Evolutionary conservation across 2,888 invertebrate species (phyloP).

Genomic region (Taenaris catops): DNA sequence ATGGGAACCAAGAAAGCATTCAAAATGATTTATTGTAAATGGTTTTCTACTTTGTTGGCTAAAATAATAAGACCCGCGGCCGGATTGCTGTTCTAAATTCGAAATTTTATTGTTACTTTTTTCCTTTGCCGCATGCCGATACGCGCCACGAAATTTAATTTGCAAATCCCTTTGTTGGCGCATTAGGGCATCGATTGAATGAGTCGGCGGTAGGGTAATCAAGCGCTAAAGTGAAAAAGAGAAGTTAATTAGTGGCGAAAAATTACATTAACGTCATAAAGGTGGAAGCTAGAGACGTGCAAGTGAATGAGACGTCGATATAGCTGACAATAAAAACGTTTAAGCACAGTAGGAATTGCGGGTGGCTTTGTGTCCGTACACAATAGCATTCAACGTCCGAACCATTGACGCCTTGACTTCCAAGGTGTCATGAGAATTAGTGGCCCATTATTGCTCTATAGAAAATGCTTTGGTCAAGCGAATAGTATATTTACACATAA

Average conservation of each 20-base stretch:
- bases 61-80: constrained; percentile 72
- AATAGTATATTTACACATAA: too few relatives aligned
- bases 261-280: constrained; percentile 36
- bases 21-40: constrained; percentile 80
- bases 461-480: constrained; percentile 68
- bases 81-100: constrained; percentile 71
- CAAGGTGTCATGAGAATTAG: constrained; percentile 76
- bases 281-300: constrained; percentile 34
- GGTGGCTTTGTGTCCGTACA: constrained; percentile 63
- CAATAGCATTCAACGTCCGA: constrained; percentile 49
- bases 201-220: constrained; percentile 47
- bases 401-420: constrained; percentile 66
- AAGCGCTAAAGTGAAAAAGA: constrained; percentile 27
- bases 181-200: constrained; percentile 39
- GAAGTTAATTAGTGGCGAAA: constrained; percentile 35
- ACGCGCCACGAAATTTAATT: constrained; percentile 50
- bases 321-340: constrained; percentile 65
- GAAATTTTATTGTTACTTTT: constrained; percentile 65
- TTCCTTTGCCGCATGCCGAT: constrained; percentile 53
- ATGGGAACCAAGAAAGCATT: constrained; percentile 77
- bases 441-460: constrained; percentile 71
- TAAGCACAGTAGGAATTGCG: constrained; percentile 67
- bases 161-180: constrained; percentile 51
- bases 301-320: constrained; percentile 65
- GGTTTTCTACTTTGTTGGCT: constrained; percentile 80